Evolutionary conservation across 2,888 invertebrate species (phyloP).

Genomic region (Coremacera marginata): DNA sequence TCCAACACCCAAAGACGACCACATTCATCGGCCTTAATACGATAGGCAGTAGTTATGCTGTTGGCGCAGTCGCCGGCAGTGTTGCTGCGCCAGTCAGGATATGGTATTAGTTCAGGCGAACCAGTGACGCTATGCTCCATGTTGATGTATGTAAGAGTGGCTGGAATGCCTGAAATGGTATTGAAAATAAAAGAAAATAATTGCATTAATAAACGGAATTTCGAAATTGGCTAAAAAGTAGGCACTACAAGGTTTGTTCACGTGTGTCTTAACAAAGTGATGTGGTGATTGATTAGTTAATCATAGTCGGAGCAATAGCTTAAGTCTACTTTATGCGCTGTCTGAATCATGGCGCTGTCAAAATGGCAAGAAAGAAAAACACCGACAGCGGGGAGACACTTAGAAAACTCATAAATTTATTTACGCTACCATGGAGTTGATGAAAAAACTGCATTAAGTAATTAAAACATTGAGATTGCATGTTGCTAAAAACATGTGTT

Average conservation of each 20-base stretch:
- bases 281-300: too few species aligned
- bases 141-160: constrained; percentile 84
- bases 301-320: too few species aligned
- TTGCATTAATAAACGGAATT: neutral
- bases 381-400: too few species aligned
- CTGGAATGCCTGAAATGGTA: constrained; percentile 77
- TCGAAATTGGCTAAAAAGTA: neutral
- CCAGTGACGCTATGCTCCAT: constrained; percentile 76
- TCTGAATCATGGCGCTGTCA: too few species aligned
- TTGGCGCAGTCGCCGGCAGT: constrained; percentile 81
- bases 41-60: constrained; percentile 83
- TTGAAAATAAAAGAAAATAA: neutral
- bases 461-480: neutral
- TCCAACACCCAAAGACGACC: constrained; percentile 87
- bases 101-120: constrained; percentile 83
- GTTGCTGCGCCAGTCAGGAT: constrained; percentile 82
- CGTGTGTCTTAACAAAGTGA: too few species aligned
- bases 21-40: constrained; percentile 83
- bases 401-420: too few species aligned
- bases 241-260: too few species aligned
- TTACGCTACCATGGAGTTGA: too few species aligned
- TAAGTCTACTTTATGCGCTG: too few species aligned
- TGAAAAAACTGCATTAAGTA: neutral
- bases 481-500: neutral
- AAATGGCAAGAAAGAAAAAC: too few species aligned